Base-by-base conservation (phyloP, 1,140 invertebrate genomes). In the Samia ricini region DNA sequence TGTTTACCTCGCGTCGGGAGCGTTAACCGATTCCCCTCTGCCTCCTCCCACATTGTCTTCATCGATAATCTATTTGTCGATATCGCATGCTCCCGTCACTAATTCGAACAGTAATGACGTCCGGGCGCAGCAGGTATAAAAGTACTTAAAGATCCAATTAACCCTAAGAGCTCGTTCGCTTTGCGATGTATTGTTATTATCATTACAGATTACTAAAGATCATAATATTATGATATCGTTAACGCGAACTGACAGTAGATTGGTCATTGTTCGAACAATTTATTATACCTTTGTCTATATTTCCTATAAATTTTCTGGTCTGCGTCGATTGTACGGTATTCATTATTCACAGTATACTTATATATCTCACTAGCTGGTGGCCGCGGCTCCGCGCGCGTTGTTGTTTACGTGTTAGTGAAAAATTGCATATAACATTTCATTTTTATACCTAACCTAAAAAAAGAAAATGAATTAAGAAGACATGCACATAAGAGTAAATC, bases 121-220 rank as follows among this genome's bases (percentile, higher is more conserved):
- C 61, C 36, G 42, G 63, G 54, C 49, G 42, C 15, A 42, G 33
- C 33, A 63, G 61, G 58, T 55, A 56, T 63, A 63, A 69, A 69
- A 69, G 61, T 57, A 42, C 54, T 36, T 63, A 63, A 63, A 29
- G 54, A 55, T 42, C 63, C 61, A 66, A 66, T 66, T 66, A 66
- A 62, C 58, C 55, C 51, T 19, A 52, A 29, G 22, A 10, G 21
- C 15, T 8, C 5, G 24, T 22, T 58, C 22, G 20, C n/a, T 49
- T 62, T 62, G n/a, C 26, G 29, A 29, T 29, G 26, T 51, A 64
- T 60, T 60, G 58, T 51, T 60, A 60, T 64, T 60, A 55, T 33
- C 23, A 19, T 33, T 42, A 15, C 12, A 42, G 33, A 42, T 42
- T 42, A 42, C 33, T 4, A 4, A 22, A 29, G 24, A 56, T 24